Percentiles rank a stretch among this genome's conserved stretches.
Conservation (phyloP, 2,888 invertebrate genomes). For the Pedicia rivosa region DNA sequence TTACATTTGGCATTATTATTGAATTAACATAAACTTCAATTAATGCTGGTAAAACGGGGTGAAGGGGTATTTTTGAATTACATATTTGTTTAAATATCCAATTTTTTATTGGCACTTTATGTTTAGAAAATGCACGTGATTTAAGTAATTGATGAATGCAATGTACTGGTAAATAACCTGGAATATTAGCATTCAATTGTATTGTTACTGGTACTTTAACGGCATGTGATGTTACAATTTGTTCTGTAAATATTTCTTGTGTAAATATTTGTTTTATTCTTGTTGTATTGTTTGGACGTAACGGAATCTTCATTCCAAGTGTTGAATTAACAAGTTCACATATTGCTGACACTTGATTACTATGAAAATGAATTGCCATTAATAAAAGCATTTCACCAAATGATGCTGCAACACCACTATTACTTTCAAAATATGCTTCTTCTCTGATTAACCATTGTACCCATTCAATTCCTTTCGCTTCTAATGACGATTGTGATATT, state of each 20-base stretch:
- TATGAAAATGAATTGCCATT: constrained; percentile 94
- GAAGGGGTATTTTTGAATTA: constrained; percentile 74
- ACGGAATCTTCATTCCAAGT: constrained; percentile 84
- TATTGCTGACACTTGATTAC: constrained; percentile 83
- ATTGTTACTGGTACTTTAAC: constrained; percentile 90
- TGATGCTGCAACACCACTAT: constrained; percentile 70
- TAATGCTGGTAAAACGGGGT: constrained; percentile 81
- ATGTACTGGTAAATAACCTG: constrained; percentile 87
- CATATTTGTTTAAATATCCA: constrained; percentile 95
- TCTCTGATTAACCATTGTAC: constrained; percentile 84
- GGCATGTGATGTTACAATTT: constrained; percentile 90
- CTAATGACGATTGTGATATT: constrained; percentile 57
- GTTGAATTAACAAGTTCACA: constrained; percentile 88
- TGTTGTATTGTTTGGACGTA: constrained; percentile 69
- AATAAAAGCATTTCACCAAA: constrained; percentile 91
- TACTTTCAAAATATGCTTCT: constrained; percentile 75
- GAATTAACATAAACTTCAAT: constrained; percentile 93
- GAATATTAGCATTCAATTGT: constrained; percentile 71
- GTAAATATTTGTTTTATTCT: constrained; percentile 88
- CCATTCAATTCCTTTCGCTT: constrained; percentile 82
- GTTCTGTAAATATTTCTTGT: constrained; percentile 93
- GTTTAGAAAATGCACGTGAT: constrained; percentile 87
- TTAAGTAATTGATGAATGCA: constrained; percentile 92
- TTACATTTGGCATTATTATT: constrained; percentile 53
- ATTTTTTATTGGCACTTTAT: constrained; percentile 88